Evolutionary conservation across 2,888 invertebrate genomes (phyloP), one percentile per base, ranked within the genome.

Genomic region (Bruchidius siliquastri): DNA sequence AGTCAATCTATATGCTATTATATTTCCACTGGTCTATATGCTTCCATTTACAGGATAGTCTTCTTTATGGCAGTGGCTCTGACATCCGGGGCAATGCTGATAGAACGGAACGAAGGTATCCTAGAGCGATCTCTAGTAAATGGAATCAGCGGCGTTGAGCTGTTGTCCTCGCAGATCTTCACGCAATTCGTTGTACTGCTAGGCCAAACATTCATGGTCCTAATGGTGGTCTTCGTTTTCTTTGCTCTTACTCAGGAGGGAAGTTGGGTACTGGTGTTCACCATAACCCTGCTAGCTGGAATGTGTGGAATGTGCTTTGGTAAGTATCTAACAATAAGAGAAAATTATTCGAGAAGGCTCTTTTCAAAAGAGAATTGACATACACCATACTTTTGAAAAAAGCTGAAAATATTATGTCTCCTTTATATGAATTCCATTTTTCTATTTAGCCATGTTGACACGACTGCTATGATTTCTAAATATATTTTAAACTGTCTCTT

Each of bases 21-120:
- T n/a, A n/a, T n/a, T n/a, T n/a, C n/a, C n/a, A n/a, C n/a, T n/a
- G n/a, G n/a, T n/a, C n/a, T n/a, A n/a, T n/a, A n/a, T n/a, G n/a
- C n/a, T n/a, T n/a, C n/a, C n/a, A n/a, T 72, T 82, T 88, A 72
- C 87, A 96, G 95, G 68, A 96, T 97, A 69, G 94, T 97, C 69
- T 98, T 96, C 88, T 97, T 98, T 88, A 89, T 97, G 86, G 95
- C 97, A 0, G 96, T 97, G 2, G 97, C 97, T 30, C 87, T 97
- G 72, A 98, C 97, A 0, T 95, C 97, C 0, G 94, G 96, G 2
- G 93, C 96, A 8, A 94, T 96, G 93, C 89, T 96, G 81, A 90
- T 96, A 78, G 96, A 96, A 83, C 89, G 95, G 72, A 96, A 96
- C 81, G 96, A 96, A 84, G 96, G 98, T 2, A 93, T 96, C 83